A percentile compares a stretch with the other conserved stretches of the same genome.
These are phyloP conservation scores for Montipora cactus DNA, from an alignment of 64 coral and sea anemone genomes.

Conservation along the genomic window DNA sequence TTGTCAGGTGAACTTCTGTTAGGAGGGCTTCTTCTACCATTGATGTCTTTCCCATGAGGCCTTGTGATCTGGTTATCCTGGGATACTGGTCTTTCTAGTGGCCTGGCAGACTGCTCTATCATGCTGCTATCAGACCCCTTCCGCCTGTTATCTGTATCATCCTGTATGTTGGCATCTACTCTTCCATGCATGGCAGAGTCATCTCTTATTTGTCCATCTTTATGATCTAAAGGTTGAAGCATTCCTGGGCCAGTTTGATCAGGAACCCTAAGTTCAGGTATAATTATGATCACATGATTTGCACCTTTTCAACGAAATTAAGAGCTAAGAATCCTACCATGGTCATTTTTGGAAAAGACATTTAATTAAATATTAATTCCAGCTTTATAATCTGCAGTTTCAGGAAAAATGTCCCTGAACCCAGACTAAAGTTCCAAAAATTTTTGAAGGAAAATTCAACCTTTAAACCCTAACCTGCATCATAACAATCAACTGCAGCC, in stretches of 20 bases:
- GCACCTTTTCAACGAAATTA: no score
- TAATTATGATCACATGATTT: no score
- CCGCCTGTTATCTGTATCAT: neutral
- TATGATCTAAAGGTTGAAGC: neutral
- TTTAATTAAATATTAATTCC: no score
- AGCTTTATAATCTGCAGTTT: no score
- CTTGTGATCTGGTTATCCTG: neutral
- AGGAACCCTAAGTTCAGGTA: neutral
- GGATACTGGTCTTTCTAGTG: neutral
- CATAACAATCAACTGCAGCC: no score
- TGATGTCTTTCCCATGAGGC: neutral
- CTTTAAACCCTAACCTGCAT: no score
- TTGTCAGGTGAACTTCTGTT: neutral
- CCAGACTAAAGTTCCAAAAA: no score
- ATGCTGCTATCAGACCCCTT: neutral
- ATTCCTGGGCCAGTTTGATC: neutral
- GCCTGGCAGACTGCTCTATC: neutral
- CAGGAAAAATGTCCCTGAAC: no score
- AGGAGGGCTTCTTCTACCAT: constrained; percentile 15
- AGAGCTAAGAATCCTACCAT: no score
- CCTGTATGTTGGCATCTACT: constrained; percentile 10
- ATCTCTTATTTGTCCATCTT: neutral
- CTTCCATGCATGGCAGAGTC: neutral
- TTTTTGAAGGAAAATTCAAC: no score
- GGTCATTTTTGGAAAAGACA: no score